Evolutionary conservation across 2,888 invertebrate species (phyloP).

Genomic region (Drosophila helvetica): DNA sequence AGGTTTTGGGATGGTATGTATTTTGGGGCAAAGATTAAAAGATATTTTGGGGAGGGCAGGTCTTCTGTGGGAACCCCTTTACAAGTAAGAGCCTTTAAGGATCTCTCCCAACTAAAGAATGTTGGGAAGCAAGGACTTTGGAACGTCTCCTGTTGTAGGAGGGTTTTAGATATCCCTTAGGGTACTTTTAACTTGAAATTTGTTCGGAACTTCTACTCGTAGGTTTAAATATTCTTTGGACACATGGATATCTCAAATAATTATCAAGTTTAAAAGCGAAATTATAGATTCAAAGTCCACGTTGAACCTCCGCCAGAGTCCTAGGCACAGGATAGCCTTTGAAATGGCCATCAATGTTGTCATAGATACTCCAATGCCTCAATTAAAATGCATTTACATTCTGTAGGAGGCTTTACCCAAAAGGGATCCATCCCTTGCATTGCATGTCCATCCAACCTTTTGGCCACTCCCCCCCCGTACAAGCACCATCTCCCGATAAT

Average conservation of each 20-base stretch:
- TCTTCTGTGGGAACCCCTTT: not conserved
- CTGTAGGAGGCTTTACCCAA: not conserved
- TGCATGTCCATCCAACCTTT: not conserved
- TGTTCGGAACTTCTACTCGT: too few species aligned
- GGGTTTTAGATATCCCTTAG: too few species aligned
- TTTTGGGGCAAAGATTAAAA: not conserved
- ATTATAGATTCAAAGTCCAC: not conserved
- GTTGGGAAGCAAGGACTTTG: too few species aligned
- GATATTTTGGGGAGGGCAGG: too few species aligned
- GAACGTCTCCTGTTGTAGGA: too few species aligned
- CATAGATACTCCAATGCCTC: not conserved
- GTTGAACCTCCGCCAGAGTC: not conserved
- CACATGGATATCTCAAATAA: too few species aligned
- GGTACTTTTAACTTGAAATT: too few species aligned
- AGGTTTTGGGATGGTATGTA: not conserved
- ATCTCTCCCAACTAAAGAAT: too few species aligned
- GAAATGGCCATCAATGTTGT: not conserved
- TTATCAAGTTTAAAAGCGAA: too few species aligned
- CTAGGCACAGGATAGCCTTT: not conserved
- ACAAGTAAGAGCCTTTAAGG: not conserved
- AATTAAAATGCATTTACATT: not conserved
- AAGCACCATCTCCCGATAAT: conserved; percentile 22
- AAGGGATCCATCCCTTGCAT: not conserved
- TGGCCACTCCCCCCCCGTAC: too few species aligned
- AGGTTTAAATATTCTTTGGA: too few species aligned